A percentile compares a stretch with the other conserved stretches of the same genome.
phyloP scores from a whole-genome alignment of 2,797 vertebrate species.

The Ptychobarbus kaznakovi region DNA sequence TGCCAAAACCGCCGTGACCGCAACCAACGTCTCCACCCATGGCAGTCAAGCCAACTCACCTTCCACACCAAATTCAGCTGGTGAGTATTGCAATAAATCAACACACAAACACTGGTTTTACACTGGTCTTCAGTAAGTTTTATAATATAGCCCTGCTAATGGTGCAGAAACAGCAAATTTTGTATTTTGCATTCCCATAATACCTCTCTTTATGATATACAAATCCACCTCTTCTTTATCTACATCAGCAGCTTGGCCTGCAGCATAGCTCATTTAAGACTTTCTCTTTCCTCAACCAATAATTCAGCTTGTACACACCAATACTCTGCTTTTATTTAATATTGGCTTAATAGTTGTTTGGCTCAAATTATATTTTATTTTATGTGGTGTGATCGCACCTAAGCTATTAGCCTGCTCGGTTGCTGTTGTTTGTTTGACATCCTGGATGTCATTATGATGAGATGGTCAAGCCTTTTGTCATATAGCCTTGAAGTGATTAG shows the following conservation, averaged over 20 bases:
- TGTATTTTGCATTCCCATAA: background rate
- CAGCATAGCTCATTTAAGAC: background rate
- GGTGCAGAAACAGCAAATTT: background rate
- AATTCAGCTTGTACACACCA: background rate
- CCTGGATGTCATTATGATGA: constrained; percentile 80
- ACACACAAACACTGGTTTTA: background rate
- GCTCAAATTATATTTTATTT: constrained; percentile 7
- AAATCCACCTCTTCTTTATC: background rate
- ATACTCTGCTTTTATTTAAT: background rate
- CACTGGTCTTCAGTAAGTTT: background rate
- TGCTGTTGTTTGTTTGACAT: constrained; percentile 79
- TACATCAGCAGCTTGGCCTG: constrained; percentile 1
- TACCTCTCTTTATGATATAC: background rate
- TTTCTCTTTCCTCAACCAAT: background rate
- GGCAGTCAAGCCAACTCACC: constrained; percentile 99
- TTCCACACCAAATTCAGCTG: constrained; percentile 98
- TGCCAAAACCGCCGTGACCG: constrained; percentile 93
- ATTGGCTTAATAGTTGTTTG: background rate
- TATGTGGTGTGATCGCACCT: background rate
- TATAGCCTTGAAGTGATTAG: constrained; percentile 74
- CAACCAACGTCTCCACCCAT: constrained; percentile 96
- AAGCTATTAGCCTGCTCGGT: constrained; percentile 73
- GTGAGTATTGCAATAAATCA: constrained; percentile 75
- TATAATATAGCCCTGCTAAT: background rate
- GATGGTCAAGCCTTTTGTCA: constrained; percentile 77